Conservation (phyloP, 64 coral and sea anemone species). For the Actinia equina region DNA sequence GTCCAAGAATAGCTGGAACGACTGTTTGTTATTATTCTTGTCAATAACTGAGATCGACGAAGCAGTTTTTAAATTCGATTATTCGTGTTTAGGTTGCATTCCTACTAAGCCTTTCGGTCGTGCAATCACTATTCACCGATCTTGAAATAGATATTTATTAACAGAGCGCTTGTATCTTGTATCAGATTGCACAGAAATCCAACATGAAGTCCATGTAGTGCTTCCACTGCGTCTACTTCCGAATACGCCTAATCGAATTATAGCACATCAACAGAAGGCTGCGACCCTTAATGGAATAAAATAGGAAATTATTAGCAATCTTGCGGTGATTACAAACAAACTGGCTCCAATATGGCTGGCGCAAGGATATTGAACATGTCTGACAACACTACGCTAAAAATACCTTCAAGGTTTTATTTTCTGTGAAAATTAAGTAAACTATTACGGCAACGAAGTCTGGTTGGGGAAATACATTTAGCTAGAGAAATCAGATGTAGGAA, state of each 20-base stretch:
- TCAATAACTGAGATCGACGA: no score
- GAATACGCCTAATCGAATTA: slow-evolving; percentile 19
- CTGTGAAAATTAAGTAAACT: not conserved
- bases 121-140: no score
- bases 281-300: not conserved
- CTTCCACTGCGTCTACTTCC: slow-evolving; percentile 20
- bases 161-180: no score
- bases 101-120: no score
- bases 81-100: no score
- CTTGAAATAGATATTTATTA: no score
- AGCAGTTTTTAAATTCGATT: no score
- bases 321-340: slow-evolving; percentile 5
- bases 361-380: not conserved
- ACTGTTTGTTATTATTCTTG: no score
- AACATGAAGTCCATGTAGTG: not conserved
- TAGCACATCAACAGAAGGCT: not conserved
- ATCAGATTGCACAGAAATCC: not conserved
- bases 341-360: not conserved
- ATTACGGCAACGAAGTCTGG: not conserved
- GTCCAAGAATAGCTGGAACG: no score
- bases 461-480: not conserved
- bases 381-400: not conserved
- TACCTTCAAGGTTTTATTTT: not conserved
- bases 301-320: slow-evolving; percentile 15
- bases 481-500: not conserved